Percentiles rank a stretch among this genome's conserved stretches.
These are phyloP conservation scores for Saccostrea echinata DNA, from an alignment of 1,140 invertebrate genomes.

Conservation along the genomic window DNA sequence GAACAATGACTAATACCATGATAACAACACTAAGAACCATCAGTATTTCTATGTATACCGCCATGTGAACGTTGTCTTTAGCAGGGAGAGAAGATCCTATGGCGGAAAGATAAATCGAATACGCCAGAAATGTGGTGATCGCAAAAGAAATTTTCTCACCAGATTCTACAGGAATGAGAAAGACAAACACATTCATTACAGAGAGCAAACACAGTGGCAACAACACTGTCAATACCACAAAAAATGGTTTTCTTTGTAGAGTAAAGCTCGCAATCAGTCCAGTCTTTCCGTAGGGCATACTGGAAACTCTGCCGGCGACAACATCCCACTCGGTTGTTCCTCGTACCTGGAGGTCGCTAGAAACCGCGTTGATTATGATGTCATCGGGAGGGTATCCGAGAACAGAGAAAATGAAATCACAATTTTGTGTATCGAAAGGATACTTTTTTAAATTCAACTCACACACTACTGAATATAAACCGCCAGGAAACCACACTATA, in stretches of 20 bases:
- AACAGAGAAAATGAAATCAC: background rate
- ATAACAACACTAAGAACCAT: background rate
- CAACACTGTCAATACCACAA: slow-evolving; percentile 55
- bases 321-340: slow-evolving; percentile 11
- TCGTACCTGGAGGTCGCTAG: background rate
- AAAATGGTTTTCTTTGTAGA: slow-evolving; percentile 17
- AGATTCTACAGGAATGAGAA: slow-evolving; percentile 58
- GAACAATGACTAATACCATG: background rate
- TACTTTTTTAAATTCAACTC: background rate
- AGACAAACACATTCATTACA: slow-evolving; percentile 54
- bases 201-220: slow-evolving; percentile 59
- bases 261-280: background rate
- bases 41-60: background rate
- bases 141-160: slow-evolving; percentile 64
- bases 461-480: background rate
- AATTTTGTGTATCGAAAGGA: slow-evolving; percentile 13
- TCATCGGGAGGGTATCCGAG: background rate
- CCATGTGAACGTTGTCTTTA: background rate
- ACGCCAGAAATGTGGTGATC: slow-evolving; percentile 57
- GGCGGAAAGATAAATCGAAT: slow-evolving; percentile 52
- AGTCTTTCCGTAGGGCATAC: background rate
- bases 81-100: background rate
- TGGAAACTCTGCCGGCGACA: background rate
- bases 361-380: background rate
- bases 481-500: background rate